Percentiles rank a stretch among this genome's conserved stretches.
Conservation (phyloP, 1,140 invertebrate species). For the Macrotrachela quadricornifera region DNA sequence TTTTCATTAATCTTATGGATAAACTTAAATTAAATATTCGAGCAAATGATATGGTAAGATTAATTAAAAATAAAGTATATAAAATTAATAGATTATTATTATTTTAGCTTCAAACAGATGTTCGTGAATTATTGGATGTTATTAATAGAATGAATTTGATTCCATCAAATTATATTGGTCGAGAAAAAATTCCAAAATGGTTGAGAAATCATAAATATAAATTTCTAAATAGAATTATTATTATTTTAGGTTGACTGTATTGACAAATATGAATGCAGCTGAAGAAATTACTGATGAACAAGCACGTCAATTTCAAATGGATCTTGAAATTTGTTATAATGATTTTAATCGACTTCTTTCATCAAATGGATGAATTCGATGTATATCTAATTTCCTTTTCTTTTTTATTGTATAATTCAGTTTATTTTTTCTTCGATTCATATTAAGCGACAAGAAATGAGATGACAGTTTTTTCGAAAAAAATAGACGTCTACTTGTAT, state of each 20-base stretch:
- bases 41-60: constrained; percentile 57
- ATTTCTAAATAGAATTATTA: not conserved
- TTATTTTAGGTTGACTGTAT: not conserved
- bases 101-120: constrained; percentile 63
- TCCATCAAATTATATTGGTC: constrained; percentile 68
- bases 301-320: constrained; percentile 4
- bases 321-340: constrained; percentile 3
- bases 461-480: too few species aligned
- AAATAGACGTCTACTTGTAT: too few species aligned
- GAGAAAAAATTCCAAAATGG: constrained; percentile 60
- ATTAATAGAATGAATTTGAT: constrained; percentile 56
- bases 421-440: too few species aligned
- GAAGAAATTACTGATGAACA: constrained; percentile 8
- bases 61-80: too few species aligned
- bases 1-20: constrained; percentile 96
- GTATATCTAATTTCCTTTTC: too few species aligned
- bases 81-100: too few species aligned
- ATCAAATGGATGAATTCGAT: too few species aligned
- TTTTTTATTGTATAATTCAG: too few species aligned
- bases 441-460: too few species aligned
- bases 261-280: constrained; percentile 3
- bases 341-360: constrained; percentile 1
- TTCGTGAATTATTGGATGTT: constrained; percentile 74
- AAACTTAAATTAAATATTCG: constrained; percentile 77
- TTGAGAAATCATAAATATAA: constrained; percentile 12